Conservation (phyloP, 2,797 vertebrate genomes). For the Selene dorsalis region DNA sequence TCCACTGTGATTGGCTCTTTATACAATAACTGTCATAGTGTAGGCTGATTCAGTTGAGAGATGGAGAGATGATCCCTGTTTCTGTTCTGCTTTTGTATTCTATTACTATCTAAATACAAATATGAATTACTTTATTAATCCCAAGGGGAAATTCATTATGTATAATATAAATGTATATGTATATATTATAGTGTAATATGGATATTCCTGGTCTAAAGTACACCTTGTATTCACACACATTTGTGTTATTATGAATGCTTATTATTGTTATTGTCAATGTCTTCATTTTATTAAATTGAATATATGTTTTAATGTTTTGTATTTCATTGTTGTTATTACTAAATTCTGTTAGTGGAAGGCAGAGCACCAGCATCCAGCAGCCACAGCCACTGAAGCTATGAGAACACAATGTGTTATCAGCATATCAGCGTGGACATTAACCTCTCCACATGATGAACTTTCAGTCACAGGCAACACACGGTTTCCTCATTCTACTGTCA, state of each 20-base stretch:
- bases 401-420: slow-evolving; percentile 9
- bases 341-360: neutral
- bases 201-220: no score
- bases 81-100: neutral
- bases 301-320: neutral
- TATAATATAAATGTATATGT: no score
- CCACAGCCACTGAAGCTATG: neutral
- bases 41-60: neutral
- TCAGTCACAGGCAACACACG: slow-evolving; percentile 36
- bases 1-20: slow-evolving; percentile 1
- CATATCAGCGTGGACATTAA: slow-evolving; percentile 3
- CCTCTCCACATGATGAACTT: slow-evolving; percentile 14
- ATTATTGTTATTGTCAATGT: no score
- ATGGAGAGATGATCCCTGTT: neutral
- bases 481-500: slow-evolving; percentile 53
- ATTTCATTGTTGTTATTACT: neutral
- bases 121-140: no score
- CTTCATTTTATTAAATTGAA: neutral
- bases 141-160: no score
- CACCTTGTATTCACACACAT: neutral
- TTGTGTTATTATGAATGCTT: neutral
- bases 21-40: neutral
- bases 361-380: neutral
- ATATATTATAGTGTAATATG: neutral
- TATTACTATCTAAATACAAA: no score